Percentiles rank a stretch among this genome's conserved stretches.
phyloP scores from a whole-genome alignment of 1,140 invertebrate species.

The Procambarus virginalis region DNA sequence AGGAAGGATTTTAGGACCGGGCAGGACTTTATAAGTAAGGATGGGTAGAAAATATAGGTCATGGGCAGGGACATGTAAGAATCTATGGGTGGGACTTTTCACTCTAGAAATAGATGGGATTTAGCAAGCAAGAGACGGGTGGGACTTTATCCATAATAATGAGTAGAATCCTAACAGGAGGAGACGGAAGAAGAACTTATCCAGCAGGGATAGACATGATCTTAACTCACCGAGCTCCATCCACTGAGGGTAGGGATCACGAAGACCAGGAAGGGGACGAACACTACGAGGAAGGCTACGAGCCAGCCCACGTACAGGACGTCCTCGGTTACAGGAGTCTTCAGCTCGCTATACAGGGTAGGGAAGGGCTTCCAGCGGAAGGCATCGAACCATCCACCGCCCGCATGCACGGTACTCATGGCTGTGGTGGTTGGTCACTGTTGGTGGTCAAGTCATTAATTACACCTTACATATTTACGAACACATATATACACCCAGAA shows the following conservation, averaged over 20 bases:
- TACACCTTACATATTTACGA: no score
- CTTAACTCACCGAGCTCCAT: conserved; percentile 74
- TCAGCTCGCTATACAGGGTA: conserved; percentile 75
- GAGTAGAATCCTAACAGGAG: no score
- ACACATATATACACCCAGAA: no score
- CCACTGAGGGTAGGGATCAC: conserved; percentile 74
- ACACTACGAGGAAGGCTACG: conserved; percentile 76
- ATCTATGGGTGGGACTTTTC: no score
- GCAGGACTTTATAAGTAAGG: no score
- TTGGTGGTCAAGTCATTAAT: not conserved
- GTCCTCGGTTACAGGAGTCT: conserved; percentile 77
- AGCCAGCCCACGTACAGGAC: conserved; percentile 77
- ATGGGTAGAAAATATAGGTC: no score
- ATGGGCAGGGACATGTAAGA: no score
- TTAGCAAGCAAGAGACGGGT: no score
- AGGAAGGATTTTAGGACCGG: not conserved
- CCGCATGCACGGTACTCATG: not conserved
- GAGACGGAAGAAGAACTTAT: no score
- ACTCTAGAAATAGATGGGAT: no score
- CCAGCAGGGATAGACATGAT: no score
- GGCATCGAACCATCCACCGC: not conserved
- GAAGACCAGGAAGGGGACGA: conserved; percentile 75
- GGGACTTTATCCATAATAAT: no score
- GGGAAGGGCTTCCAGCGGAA: conserved; percentile 75
- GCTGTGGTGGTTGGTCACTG: not conserved